Evolutionary conservation across 53 echinoderm and acorn worm genomes (phyloP), one percentile per base, ranked within the genome.

Genomic region (Arbacia lixula): DNA sequence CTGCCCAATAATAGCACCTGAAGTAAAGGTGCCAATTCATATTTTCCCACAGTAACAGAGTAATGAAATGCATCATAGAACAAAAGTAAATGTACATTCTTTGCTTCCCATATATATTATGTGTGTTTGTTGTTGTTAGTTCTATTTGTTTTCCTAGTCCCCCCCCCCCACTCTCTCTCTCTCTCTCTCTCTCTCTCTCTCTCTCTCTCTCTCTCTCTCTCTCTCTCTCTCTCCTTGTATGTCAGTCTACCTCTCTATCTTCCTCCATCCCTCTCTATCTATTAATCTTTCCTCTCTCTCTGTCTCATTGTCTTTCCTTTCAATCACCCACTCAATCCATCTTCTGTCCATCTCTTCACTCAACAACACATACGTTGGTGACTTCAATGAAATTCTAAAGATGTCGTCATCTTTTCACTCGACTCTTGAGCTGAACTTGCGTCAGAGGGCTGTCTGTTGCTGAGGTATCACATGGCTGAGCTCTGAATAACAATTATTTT

Each of bases 401-500:
- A 50, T 53, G 74, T 74, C 74, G 29, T 74, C 32, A 16, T 33
- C 51, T 43, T 74, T 46, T 74, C 74, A 74, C 74, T 74, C 74
- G 49, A 53, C 74, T 14, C 74, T 53, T 74, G 74, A 74, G 74
- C 49, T 74, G 74, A 33, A 53, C 74, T 74, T 74, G 34, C 74
- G 74, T 74, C 74, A 74, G 51, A 74, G 49, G 74, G 35, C 53
- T 34, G 74, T 74, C 74, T 74, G 74, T 74, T 53, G 43, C 6
- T 5, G 26, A 28, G 21, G n/a, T 74, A 74, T 74, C 74, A 21
- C 74, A 74, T 53, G 33, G 74, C 74, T 51, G 30, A n/a, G 52
- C 51, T 33, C 74, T 74, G 53, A 74, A 74, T 53, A 74, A 53
- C 74, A 74, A 74, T 74, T 74, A 74, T 74, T 74, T 46, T 53